Evolutionary conservation across 2,797 vertebrate species (phyloP), one percentile per base, ranked within the genome.

Genomic region (Mus spretus): DNA sequence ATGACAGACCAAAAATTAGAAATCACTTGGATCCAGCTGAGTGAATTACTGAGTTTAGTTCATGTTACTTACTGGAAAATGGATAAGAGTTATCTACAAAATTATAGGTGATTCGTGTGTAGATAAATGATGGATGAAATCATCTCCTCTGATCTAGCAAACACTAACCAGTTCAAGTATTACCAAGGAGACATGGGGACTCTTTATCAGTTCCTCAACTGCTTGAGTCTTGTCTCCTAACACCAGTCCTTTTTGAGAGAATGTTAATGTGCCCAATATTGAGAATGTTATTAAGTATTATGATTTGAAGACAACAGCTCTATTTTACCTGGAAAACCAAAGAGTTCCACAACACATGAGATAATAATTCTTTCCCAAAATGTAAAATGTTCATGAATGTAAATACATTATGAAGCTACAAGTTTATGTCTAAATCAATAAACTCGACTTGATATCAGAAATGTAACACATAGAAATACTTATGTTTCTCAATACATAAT

Each of bases 161-260:
- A 37, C 12, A 70, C 24, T 37, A 72, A 40, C 13, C 24, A 40
- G 8, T 9, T 72, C 37, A 37, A 37, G 10, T 37, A 55, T 57
- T 7, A 24, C 22, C 1, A 4, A 24, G 24, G 24, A 28, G 22
- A 70, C 4, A 12, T 3, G 3, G 34, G 34, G 1, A 28, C 20
- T 53, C 3, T 53, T 86, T 13, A 37, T 37, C 20, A 37, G 19
- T 50, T 85, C 44, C 47, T 86, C 20, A 9, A 2, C 1, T 28
- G 7, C 8, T 11, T 72, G 2, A 10, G 47, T 14, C 34, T 59
- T 75, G 67, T 53, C 15, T 59, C 5, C 15, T 37, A 26, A 40
- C 47, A 26, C 14, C 8, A 37, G 44, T 63, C 59, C 19, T 3
- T 34, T 17, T 14, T 7, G 4, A 44, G 50, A n/a, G n/a, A 87